A percentile compares a stretch with the other conserved stretches of the same genome.
Conservation (phyloP, 2,113 vertebrate genomes). For the Channa argus region DNA sequence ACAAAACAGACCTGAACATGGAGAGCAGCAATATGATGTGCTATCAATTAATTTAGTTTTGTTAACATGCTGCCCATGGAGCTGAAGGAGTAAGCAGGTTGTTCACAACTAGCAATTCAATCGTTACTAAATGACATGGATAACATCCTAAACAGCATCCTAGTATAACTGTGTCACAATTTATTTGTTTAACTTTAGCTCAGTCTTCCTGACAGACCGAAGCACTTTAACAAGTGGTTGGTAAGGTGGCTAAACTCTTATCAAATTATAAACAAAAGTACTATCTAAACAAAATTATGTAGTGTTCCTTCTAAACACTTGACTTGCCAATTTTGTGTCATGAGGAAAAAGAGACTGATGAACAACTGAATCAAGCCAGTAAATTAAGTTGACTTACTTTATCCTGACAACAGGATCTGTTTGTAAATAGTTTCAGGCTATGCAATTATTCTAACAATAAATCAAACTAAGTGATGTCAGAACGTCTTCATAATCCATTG, state of each 20-base stretch:
- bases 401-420: background rate
- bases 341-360: conserved; percentile 6
- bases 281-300: conserved; percentile 4
- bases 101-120: background rate
- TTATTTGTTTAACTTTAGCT: background rate
- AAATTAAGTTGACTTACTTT: conserved; percentile 9
- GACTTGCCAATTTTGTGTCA: conserved; percentile 4
- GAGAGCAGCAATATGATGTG: no score
- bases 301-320: conserved; percentile 25
- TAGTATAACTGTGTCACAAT: background rate
- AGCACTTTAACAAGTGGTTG: conserved; percentile 10
- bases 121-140: background rate
- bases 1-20: no score
- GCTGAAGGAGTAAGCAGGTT: no score
- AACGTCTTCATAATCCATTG: background rate
- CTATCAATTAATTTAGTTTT: no score
- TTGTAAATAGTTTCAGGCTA: background rate
- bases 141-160: background rate
- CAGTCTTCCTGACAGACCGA: background rate
- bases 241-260: conserved; percentile 1
- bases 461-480: conserved; percentile 11
- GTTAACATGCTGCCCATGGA: no score
- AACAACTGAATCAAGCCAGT: conserved; percentile 17
- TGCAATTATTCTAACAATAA: conserved; percentile 3
- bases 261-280: conserved; percentile 17